phyloP scores from a whole-genome alignment of 2,113 vertebrate species.

The Eptesicus fuscus region DNA sequence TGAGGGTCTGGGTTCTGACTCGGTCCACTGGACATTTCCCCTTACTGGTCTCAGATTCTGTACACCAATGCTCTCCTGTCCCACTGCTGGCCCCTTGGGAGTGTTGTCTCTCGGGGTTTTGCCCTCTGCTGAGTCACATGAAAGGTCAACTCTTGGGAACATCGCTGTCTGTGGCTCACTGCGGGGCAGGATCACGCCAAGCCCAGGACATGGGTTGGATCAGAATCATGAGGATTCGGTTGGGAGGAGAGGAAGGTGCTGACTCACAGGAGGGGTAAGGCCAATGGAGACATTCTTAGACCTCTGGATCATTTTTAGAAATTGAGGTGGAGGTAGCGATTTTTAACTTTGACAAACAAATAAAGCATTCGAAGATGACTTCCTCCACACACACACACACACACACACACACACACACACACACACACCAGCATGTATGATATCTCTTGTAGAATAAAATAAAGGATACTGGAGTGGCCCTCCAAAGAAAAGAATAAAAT shows the following conservation, averaged over 20 bases:
- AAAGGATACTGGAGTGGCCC: neutral
- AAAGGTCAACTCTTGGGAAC: neutral
- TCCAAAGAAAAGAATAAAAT: neutral
- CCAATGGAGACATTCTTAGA: neutral
- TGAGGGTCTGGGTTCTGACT: neutral
- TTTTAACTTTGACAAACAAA: neutral
- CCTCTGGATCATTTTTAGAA: neutral
- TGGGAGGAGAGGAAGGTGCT: neutral
- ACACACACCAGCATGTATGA: no score
- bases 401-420: no score
- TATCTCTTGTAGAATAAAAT: neutral
- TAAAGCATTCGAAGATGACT: neutral
- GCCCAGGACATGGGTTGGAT: neutral
- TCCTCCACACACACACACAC: neutral
- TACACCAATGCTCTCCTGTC: neutral
- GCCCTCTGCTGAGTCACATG: neutral
- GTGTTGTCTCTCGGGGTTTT: neutral
- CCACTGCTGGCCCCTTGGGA: neutral
- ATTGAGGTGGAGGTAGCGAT: neutral
- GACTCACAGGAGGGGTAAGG: neutral
- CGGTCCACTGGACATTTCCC: neutral
- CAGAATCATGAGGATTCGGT: neutral
- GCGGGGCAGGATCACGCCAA: no score
- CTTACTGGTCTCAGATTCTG: neutral
- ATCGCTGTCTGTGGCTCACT: neutral